Percentiles rank a stretch among this genome's conserved stretches.
Evolutionary conservation across 2,888 invertebrate genomes (phyloP).

Genomic region (Helicoverpa assulta): DNA sequence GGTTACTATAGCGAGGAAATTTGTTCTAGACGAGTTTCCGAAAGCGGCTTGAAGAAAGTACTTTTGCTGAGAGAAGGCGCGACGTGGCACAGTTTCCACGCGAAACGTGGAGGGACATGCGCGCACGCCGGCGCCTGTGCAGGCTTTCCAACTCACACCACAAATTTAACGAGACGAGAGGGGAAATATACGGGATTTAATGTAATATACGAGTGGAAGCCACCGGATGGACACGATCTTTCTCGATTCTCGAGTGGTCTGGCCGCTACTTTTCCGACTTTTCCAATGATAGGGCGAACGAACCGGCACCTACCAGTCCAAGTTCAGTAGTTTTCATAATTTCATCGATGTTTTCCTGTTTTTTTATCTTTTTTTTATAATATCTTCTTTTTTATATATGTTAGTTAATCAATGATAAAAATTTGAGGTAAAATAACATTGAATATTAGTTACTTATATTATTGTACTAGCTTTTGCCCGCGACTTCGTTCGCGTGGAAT

Average conservation of each 20-base stretch:
- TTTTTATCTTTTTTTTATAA: constrained; percentile 3
- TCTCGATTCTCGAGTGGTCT: constrained; percentile 52
- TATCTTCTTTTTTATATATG: not conserved
- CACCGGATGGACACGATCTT: constrained; percentile 71
- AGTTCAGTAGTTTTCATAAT: constrained; percentile 44
- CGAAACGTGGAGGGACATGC: constrained; percentile 64
- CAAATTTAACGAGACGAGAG: constrained; percentile 74
- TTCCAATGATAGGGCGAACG: constrained; percentile 60
- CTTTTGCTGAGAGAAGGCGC: constrained; percentile 87
- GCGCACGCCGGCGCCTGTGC: constrained; percentile 65
- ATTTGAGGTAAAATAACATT: not conserved
- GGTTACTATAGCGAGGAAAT: constrained; percentile 85
- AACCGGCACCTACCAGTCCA: constrained; percentile 29
- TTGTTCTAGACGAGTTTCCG: constrained; percentile 86
- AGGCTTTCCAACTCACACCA: constrained; percentile 80
- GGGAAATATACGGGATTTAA: constrained; percentile 73
- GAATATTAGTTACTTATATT: too few species aligned
- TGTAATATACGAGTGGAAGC: constrained; percentile 67
- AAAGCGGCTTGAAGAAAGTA: constrained; percentile 89
- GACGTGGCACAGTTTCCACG: constrained; percentile 89
- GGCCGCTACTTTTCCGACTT: constrained; percentile 70
- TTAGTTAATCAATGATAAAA: not conserved
- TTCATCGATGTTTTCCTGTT: constrained; percentile 16
- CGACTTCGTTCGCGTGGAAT: too few species aligned
- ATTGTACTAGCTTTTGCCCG: too few species aligned